Evolutionary conservation across 2,888 invertebrate genomes (phyloP).

Genomic region (Agrenia bidenticulata): DNA sequence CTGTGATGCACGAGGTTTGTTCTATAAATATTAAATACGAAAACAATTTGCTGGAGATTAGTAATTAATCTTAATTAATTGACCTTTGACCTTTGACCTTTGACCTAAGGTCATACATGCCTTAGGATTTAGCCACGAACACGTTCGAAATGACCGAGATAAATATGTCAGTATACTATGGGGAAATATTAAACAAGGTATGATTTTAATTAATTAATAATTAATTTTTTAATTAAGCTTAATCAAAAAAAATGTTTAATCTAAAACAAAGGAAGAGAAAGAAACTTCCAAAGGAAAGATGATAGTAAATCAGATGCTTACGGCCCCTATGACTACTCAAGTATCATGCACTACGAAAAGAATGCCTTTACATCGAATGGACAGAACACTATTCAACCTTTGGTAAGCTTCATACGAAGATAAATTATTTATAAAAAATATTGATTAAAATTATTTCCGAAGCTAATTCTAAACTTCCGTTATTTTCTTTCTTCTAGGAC

Average conservation of each 20-base stretch:
- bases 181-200: conserved; percentile 39
- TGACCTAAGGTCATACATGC: conserved; percentile 37
- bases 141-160: conserved; percentile 21
- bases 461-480: conserved; percentile 5
- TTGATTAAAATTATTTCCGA: neutral
- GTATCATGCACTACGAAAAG: conserved; percentile 37
- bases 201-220: conserved; percentile 7
- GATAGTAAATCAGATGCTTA: conserved; percentile 31
- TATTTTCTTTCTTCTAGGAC: too few relatives aligned
- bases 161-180: conserved; percentile 36
- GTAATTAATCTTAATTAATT: too few relatives aligned
- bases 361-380: conserved; percentile 32
- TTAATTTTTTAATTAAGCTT: neutral
- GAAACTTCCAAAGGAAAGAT: conserved; percentile 37
- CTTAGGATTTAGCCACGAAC: conserved; percentile 37
- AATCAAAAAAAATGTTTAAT: conserved; percentile 25
- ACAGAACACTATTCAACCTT: conserved; percentile 32
- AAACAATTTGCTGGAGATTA: neutral
- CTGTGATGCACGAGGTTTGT: conserved; percentile 39
- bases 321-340: conserved; percentile 29
- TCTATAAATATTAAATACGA: conserved; percentile 18
- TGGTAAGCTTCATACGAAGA: conserved; percentile 24
- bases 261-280: too few relatives aligned
- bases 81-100: too few relatives aligned
- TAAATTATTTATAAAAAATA: too few relatives aligned